Evolutionary conservation across 2,797 vertebrate genomes (phyloP).

Genomic region (Hoplostethus mediterraneus): DNA sequence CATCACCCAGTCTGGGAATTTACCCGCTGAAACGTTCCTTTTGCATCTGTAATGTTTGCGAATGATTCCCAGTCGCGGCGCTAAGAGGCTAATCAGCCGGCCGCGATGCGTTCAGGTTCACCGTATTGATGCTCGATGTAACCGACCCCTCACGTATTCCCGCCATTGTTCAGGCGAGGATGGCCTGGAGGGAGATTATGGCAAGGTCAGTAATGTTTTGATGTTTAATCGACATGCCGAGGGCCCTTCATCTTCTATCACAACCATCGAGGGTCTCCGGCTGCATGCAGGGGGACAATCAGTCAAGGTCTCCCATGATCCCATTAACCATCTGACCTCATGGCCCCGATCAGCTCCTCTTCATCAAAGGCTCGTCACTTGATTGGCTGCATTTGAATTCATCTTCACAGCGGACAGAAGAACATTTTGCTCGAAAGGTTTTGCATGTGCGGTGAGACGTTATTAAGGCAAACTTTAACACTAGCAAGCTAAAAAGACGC

Average conservation of each 20-base stretch:
- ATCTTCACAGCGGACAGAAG: constrained; percentile 10
- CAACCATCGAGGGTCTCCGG: background rate
- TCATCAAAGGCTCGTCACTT: background rate
- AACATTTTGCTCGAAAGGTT: background rate
- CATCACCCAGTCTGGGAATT: too few species aligned
- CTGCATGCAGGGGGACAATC: constrained; percentile 1
- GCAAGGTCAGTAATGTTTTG: background rate
- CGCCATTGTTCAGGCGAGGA: background rate
- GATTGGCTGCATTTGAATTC: constrained; percentile 24
- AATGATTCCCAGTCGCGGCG: too few species aligned
- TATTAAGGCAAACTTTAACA: too few species aligned
- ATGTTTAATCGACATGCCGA: background rate
- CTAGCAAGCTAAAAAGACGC: too few species aligned
- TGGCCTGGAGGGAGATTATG: too few species aligned
- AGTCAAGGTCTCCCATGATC: background rate
- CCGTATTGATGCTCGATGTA: background rate
- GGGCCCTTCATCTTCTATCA: background rate
- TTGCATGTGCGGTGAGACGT: too few species aligned
- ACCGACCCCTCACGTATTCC: too few species aligned
- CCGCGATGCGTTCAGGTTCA: background rate
- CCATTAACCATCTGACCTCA: background rate
- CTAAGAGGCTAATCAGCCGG: too few species aligned
- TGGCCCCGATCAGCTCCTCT: background rate
- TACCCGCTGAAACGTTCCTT: too few species aligned
- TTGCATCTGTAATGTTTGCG: too few species aligned